Evolutionary conservation across 2,113 vertebrate species (phyloP).

Genomic region (Cyanoderma ruficeps): DNA sequence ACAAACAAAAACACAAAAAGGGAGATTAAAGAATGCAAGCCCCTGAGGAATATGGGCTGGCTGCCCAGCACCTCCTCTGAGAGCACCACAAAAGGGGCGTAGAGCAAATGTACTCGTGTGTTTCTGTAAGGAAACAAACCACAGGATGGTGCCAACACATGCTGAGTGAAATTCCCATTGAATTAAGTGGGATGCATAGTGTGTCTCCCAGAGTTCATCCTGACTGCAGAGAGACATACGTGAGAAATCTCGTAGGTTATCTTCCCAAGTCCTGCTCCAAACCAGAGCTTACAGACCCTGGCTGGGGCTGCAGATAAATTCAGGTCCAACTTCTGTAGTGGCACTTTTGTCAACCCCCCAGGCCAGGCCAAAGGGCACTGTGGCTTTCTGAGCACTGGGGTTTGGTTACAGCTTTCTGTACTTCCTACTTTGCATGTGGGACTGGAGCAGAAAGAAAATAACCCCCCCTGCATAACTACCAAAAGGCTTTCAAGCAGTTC

Average conservation of each 20-base stretch:
- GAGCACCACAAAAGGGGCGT: neutral
- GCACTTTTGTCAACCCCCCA: neutral
- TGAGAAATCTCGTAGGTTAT: conserved; percentile 38
- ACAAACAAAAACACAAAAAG: conserved; percentile 8
- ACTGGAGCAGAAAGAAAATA: neutral
- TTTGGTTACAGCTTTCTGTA: neutral
- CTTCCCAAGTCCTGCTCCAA: conserved; percentile 26
- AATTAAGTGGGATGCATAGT: neutral
- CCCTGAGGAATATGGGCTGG: conserved; percentile 18
- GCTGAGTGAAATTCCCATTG: conserved; percentile 44
- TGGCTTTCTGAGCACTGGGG: neutral
- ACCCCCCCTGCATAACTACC: neutral
- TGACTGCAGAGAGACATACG: neutral
- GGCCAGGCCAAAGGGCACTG: neutral
- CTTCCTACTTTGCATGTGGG: neutral
- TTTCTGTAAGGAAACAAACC: conserved; percentile 4
- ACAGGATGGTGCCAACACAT: neutral
- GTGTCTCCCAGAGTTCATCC: neutral
- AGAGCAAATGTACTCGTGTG: neutral
- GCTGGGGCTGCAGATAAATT: neutral
- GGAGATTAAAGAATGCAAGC: conserved; percentile 24
- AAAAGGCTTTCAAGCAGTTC: neutral
- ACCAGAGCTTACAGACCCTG: neutral
- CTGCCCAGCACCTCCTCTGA: conserved; percentile 52
- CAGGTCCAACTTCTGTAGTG: neutral